Evolutionary conservation across 2,797 vertebrate species (phyloP), one percentile per base, ranked within the genome.

Genomic region (Labeo calbasu): DNA sequence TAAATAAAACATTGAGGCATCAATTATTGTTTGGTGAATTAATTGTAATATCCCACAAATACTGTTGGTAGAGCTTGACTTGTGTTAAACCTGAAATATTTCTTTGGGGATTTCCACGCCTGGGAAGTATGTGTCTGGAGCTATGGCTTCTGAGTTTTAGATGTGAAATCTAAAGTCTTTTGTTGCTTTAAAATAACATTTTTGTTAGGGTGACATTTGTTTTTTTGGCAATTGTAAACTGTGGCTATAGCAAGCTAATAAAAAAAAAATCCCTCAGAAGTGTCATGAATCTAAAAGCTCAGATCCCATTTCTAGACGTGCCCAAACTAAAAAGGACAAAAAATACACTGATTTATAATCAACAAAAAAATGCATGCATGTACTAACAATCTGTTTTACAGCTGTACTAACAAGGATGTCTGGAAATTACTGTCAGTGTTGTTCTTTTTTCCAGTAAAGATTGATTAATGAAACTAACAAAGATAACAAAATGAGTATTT

Each of bases 341-440:
- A 78, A 73, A 50, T 65, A 12, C 17, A 50, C 23, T 48, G 28
- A 75, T 75, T 75, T 23, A 79, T 5, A 66, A 14, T 11, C n/a
- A 25, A 32, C 11, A 63, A 19, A 4, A 23, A 57, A 32, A 50
- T n/a, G n/a, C 11, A 5, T 61, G 36, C 43, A 28, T 63, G 43
- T 77, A 66, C 63, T 53, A 79, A 79, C 77, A 68, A 40, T 79
- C 46, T 51, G 19, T 53, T 65, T 79, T 53, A 53, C 63, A 68
- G 19, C 61, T 53, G 21, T 79, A 51, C 48, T 66, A 79, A 50
- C 61, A 51, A 32, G 61, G 28, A 53, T 25, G 5, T 28, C 48
- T 79, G 25, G 19, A 40, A 36, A 53, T 79, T 40, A 79, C 25
- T 65, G 9, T 11, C 17, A 36, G 10, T 32, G 11, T n/a, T 66